Percentiles rank a stretch among this genome's conserved stretches.
These are phyloP conservation scores for Capitella teleta DNA, from an alignment of 1,140 invertebrate species.

Conservation along the genomic window DNA sequence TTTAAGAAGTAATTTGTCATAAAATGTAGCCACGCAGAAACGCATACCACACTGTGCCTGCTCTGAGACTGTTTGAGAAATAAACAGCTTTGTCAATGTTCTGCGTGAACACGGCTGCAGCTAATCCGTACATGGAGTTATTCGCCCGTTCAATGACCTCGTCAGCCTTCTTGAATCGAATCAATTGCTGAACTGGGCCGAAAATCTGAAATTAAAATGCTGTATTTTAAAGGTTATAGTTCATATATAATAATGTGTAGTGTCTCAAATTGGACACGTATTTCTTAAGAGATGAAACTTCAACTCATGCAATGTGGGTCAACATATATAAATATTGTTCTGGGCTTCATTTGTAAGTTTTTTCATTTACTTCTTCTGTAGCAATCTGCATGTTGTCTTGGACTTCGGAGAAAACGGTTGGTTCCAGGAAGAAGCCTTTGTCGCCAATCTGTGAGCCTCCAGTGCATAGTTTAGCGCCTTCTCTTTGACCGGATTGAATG, in stretches of 20 bases:
- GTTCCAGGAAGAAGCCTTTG: slow-evolving; percentile 81
- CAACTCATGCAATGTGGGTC: background rate
- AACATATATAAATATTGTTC: too few species aligned
- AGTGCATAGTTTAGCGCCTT: slow-evolving; percentile 76
- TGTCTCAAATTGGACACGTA: too few species aligned
- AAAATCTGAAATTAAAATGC: slow-evolving; percentile 58
- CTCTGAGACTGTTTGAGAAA: slow-evolving; percentile 49
- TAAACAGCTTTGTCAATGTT: slow-evolving; percentile 59
- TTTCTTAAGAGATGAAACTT: background rate
- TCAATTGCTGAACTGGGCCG: slow-evolving; percentile 78
- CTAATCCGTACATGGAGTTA: slow-evolving; percentile 74
- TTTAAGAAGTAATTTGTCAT: background rate
- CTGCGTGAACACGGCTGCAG: slow-evolving; percentile 74
- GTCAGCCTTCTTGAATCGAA: slow-evolving; percentile 77
- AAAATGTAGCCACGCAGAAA: background rate
- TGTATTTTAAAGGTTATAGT: background rate
- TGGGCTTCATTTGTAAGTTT: too few species aligned
- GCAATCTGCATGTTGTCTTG: slow-evolving; percentile 87
- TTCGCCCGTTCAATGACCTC: slow-evolving; percentile 84
- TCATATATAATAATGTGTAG: too few species aligned
- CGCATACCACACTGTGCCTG: slow-evolving; percentile 74
- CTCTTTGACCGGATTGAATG: slow-evolving; percentile 63
- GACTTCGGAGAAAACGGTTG: slow-evolving; percentile 91
- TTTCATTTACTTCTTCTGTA: slow-evolving; percentile 65
- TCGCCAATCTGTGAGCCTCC: slow-evolving; percentile 62